A percentile compares a stretch with the other conserved stretches of the same genome.
Conservation (phyloP, 1,140 invertebrate species). For the Lepidostoma basale region DNA sequence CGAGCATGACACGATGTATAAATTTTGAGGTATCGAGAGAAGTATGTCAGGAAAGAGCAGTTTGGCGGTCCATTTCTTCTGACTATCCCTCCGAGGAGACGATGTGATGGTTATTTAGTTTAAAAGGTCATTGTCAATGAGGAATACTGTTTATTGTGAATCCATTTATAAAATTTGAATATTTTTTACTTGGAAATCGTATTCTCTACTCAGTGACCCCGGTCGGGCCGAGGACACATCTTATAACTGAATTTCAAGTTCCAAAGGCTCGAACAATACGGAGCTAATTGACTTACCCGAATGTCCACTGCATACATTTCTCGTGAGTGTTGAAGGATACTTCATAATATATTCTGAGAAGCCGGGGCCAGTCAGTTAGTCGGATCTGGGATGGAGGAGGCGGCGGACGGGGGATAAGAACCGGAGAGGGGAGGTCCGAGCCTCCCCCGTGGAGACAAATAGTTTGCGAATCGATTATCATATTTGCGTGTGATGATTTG, state of each 20-base stretch:
- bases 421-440: constrained; percentile 8
- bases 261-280: constrained; percentile 11
- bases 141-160: too few species aligned
- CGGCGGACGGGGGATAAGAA: not conserved
- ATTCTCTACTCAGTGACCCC: too few species aligned
- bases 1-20: too few species aligned
- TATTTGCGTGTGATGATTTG: constrained; percentile 27
- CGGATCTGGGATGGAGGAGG: not conserved
- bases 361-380: constrained; percentile 21
- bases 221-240: not conserved
- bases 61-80: too few species aligned
- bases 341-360: constrained; percentile 35
- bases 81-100: too few species aligned
- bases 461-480: constrained; percentile 36
- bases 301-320: constrained; percentile 28
- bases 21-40: too few species aligned
- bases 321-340: constrained; percentile 23
- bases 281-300: constrained; percentile 16
- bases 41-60: too few species aligned
- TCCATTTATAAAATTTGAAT: too few species aligned
- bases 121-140: too few species aligned
- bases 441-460: constrained; percentile 26
- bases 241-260: constrained; percentile 15
- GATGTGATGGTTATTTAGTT: too few species aligned
- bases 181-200: too few species aligned